A percentile compares a stretch with the other conserved stretches of the same genome.
These are phyloP conservation scores for Therioaphis trifolii DNA, from an alignment of 2,888 invertebrate species.

Conservation along the genomic window DNA sequence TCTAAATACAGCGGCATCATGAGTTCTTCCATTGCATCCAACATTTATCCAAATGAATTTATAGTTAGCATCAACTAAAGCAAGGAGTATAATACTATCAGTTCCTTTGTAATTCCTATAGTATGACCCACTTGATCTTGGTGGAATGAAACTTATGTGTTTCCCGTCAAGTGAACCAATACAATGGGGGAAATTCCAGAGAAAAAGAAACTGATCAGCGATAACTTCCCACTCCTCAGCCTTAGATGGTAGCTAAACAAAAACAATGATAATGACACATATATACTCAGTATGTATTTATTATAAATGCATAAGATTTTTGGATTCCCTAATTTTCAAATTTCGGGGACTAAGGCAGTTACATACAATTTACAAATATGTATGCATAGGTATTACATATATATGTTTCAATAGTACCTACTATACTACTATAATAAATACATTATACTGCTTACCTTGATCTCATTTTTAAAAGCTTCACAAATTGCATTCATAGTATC, in stretches of 20 bases:
- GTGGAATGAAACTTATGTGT: slow-evolving; percentile 14
- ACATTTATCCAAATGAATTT: slow-evolving; percentile 43
- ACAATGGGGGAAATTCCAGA: slow-evolving; percentile 44
- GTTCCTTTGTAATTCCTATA: slow-evolving; percentile 45
- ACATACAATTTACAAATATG: too few species aligned
- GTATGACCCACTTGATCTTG: not conserved
- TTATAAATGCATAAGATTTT: too few species aligned
- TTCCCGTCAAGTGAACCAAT: slow-evolving; percentile 59
- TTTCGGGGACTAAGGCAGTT: too few species aligned
- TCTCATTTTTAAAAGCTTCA: slow-evolving; percentile 6
- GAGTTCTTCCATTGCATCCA: slow-evolving; percentile 40
- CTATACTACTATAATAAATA: too few species aligned
- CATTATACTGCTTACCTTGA: too few species aligned
- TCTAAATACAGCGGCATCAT: slow-evolving; percentile 47
- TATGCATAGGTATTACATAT: too few species aligned
- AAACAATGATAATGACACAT: too few species aligned
- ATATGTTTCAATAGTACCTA: too few species aligned
- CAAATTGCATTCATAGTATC: slow-evolving; percentile 8
- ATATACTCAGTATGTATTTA: too few species aligned
- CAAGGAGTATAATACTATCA: slow-evolving; percentile 44
- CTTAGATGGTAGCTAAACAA: slow-evolving; percentile 14
- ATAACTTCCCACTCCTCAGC: slow-evolving; percentile 45
- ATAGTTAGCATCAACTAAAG: slow-evolving; percentile 51
- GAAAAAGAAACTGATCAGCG: slow-evolving; percentile 15
- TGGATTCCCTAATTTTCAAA: too few species aligned